Percentiles rank a stretch among this genome's conserved stretches.
Conservation (phyloP, 1,140 invertebrate species). For the Calycopis cecrops region DNA sequence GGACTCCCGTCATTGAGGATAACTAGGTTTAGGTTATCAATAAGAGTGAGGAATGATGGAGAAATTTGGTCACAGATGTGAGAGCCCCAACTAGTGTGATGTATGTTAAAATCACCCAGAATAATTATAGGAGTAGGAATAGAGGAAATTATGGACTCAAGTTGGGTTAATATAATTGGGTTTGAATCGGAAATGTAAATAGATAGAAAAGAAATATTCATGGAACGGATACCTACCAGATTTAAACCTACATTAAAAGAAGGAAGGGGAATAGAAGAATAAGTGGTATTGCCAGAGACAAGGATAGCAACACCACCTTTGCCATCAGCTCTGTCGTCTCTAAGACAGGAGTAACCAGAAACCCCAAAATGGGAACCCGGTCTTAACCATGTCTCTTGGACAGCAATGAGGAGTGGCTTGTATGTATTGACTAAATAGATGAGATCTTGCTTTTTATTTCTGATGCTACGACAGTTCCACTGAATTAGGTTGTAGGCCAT, state of each 20-base stretch:
- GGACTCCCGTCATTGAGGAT: neutral
- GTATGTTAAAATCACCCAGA: slow-evolving; percentile 7
- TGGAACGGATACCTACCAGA: neutral
- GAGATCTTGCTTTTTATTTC: slow-evolving; percentile 11
- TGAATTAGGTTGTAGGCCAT: neutral
- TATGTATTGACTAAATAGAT: no score
- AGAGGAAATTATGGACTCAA: neutral
- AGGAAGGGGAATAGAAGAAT: neutral
- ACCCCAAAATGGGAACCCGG: slow-evolving; percentile 3
- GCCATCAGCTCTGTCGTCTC: slow-evolving; percentile 9
- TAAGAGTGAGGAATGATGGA: neutral
- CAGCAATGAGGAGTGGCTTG: slow-evolving; percentile 4
- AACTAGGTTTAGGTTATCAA: neutral
- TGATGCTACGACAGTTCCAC: slow-evolving; percentile 12
- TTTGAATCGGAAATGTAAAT: slow-evolving; percentile 3
- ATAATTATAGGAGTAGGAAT: slow-evolving; percentile 4
- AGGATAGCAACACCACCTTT: slow-evolving; percentile 8
- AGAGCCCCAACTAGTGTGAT: slow-evolving; percentile 2
- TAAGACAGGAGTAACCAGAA: slow-evolving; percentile 1
- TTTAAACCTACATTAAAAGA: neutral
- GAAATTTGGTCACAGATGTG: neutral
- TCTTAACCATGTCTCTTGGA: slow-evolving; percentile 10
- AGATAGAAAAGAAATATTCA: slow-evolving; percentile 1
- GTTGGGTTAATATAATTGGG: neutral
- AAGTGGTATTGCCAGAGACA: neutral